These are phyloP conservation scores for Linhomoeus sp. DNA, from an alignment of 2,888 invertebrate genomes.

Conservation along the genomic window DNA sequence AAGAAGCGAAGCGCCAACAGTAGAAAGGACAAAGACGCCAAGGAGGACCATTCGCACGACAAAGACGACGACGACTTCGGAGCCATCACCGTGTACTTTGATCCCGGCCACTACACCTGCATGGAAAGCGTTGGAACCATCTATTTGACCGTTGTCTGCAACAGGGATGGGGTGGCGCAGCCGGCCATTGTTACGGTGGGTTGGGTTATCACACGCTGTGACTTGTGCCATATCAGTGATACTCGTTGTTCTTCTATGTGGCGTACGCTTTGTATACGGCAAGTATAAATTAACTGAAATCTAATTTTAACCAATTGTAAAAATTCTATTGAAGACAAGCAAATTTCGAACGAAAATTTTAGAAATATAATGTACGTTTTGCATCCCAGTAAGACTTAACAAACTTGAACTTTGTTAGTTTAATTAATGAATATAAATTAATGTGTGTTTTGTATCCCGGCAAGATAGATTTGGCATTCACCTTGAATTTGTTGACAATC, in stretches of 20 bases:
- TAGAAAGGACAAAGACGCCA: no score
- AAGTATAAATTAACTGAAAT: no score
- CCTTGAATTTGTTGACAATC: background rate
- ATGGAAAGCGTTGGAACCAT: conserved; percentile 92
- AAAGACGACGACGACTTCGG: background rate
- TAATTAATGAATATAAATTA: background rate
- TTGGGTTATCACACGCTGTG: background rate
- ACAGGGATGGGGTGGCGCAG: conserved; percentile 44
- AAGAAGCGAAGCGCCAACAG: no score
- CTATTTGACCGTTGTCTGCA: conserved; percentile 60
- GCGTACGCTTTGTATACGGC: no score
- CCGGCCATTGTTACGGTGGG: background rate
- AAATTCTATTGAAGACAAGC: no score
- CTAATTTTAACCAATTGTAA: no score
- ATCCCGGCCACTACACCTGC: conserved; percentile 90
- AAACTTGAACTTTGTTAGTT: no score
- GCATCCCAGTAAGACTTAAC: no score
- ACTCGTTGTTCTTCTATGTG: no score
- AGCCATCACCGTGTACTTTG: conserved; percentile 52
- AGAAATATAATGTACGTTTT: no score
- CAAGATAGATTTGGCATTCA: background rate
- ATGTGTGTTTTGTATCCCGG: background rate
- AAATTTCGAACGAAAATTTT: no score
- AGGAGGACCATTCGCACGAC: background rate
- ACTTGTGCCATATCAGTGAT: no score